phyloP scores from a whole-genome alignment of 2,888 invertebrate genomes.

The Cheilosia urbana region DNA sequence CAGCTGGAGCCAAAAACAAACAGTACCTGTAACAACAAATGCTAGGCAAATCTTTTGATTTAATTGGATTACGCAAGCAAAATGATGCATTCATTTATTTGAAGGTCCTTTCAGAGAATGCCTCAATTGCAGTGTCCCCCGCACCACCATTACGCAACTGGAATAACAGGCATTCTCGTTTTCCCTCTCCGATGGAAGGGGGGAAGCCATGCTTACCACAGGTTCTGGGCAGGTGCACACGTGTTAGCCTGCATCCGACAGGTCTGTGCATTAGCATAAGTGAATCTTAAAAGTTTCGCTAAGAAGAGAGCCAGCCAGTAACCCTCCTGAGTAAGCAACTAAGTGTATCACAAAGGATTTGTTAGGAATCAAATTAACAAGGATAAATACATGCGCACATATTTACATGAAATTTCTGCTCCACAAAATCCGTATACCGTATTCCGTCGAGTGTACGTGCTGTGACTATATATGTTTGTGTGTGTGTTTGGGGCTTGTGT shows the following conservation, averaged over 20 bases:
- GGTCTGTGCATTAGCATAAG: slow-evolving; percentile 24
- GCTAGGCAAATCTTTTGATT: slow-evolving; percentile 60
- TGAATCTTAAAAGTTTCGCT: slow-evolving; percentile 40
- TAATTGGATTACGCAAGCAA: slow-evolving; percentile 65
- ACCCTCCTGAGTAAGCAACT: slow-evolving; percentile 59
- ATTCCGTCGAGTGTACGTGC: background rate
- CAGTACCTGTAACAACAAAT: slow-evolving; percentile 12
- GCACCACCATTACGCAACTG: slow-evolving; percentile 4
- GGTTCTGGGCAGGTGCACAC: slow-evolving; percentile 6
- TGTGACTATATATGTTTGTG: no score
- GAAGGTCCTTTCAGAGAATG: slow-evolving; percentile 38
- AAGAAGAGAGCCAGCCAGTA: slow-evolving; percentile 33
- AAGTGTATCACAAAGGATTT: slow-evolving; percentile 72
- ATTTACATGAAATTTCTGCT: slow-evolving; percentile 23
- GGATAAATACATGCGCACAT: slow-evolving; percentile 57
- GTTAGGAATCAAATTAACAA: slow-evolving; percentile 71
- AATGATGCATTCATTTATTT: slow-evolving; percentile 63
- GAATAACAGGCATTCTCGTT: slow-evolving; percentile 49
- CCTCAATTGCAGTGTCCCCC: background rate
- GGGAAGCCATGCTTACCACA: background rate
- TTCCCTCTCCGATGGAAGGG: background rate
- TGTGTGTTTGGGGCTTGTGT: background rate
- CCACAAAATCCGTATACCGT: background rate
- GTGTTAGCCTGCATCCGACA: slow-evolving; percentile 25
- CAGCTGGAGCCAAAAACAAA: background rate